These are phyloP conservation scores for Panonychus citri DNA, from an alignment of 1,140 invertebrate genomes.

Conservation along the genomic window DNA sequence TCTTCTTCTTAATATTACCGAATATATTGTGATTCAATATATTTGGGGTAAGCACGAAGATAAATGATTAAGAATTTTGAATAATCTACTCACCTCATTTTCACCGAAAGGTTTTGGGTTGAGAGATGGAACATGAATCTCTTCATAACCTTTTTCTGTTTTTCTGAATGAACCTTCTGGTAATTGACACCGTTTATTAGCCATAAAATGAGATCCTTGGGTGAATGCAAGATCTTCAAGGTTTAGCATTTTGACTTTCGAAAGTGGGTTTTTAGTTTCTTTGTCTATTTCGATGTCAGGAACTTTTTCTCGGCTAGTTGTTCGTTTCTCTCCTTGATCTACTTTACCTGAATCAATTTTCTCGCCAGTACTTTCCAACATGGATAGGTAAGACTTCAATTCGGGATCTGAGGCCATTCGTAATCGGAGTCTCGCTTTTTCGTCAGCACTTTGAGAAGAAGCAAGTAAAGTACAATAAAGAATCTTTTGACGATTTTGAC, in stretches of 20 bases:
- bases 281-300: conserved; percentile 30
- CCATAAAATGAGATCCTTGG: conserved; percentile 95
- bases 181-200: conserved; percentile 86
- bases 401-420: conserved; percentile 65
- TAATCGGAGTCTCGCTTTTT: conserved; percentile 59
- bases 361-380: conserved; percentile 61
- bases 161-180: conserved; percentile 92
- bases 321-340: not conserved
- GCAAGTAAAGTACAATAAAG: conserved; percentile 92
- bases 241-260: conserved; percentile 41
- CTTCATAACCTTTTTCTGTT: conserved; percentile 86
- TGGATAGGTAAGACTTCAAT: conserved; percentile 57
- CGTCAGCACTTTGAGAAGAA: conserved; percentile 73
- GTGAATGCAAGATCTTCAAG: conserved; percentile 85
- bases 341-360: not conserved
- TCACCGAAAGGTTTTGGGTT: conserved; percentile 81
- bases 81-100: conserved; percentile 14
- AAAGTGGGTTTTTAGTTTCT: conserved; percentile 25
- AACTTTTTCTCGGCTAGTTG: not conserved
- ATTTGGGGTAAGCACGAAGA: conserved; percentile 1
- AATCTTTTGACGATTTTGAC: conserved; percentile 82
- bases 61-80: not conserved
- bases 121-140: conserved; percentile 93
- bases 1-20: not conserved
- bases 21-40: not conserved